Conservation (phyloP, 2,113 vertebrate genomes). For the Xenus cinereus region DNA sequence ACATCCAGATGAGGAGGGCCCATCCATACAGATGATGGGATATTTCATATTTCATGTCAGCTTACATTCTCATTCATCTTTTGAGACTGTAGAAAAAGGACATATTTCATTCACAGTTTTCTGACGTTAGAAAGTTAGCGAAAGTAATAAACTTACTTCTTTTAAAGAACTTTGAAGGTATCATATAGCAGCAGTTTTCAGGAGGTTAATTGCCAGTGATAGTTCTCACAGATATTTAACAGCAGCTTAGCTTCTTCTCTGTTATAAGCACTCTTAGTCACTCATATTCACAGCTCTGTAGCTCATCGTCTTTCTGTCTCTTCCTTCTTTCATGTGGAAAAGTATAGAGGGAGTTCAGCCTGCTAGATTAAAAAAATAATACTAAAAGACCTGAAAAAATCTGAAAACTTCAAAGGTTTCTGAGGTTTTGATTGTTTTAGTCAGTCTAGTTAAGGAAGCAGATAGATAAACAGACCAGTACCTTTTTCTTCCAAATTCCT, state of each 20-base stretch:
- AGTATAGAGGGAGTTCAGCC: not conserved
- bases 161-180: not conserved
- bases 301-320: not conserved
- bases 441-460: not conserved
- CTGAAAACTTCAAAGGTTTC: not conserved
- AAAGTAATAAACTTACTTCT: not conserved
- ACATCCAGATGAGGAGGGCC: not conserved
- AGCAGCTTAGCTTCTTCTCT: not conserved
- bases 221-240: not conserved
- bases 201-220: not conserved
- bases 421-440: not conserved
- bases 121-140: not conserved
- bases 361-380: not conserved
- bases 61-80: not conserved
- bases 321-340: not conserved
- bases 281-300: not conserved
- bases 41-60: not conserved
- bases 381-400: not conserved
- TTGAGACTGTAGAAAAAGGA: not conserved
- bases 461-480: not conserved
- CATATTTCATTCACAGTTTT: not conserved
- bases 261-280: not conserved
- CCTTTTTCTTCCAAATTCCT: not conserved
- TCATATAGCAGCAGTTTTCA: not conserved
- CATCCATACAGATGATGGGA: not conserved